Evolutionary conservation across 2,797 vertebrate genomes (phyloP).

Genomic region (Mormyrus proboscirostris): DNA sequence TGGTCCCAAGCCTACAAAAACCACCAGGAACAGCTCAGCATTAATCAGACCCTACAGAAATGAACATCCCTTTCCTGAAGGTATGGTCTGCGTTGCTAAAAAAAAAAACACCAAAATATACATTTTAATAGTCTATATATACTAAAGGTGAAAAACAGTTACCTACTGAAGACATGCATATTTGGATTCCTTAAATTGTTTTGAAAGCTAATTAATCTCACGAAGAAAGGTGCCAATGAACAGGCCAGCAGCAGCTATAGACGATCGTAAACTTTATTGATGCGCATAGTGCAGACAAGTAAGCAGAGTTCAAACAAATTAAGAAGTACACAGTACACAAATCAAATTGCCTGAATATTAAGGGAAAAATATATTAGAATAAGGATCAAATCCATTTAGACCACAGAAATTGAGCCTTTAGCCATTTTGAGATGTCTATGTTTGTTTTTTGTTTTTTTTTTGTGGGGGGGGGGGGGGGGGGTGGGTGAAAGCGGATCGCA

Average conservation of each 20-base stretch:
- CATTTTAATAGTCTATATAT: not conserved
- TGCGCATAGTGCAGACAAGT: not conserved
- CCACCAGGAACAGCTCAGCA: constrained; percentile 19
- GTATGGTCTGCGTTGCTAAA: not conserved
- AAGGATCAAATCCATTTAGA: not conserved
- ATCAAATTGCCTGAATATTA: not conserved
- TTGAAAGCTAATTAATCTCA: not conserved
- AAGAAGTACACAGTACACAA: too few species aligned
- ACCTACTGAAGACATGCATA: not conserved
- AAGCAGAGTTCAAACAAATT: not conserved
- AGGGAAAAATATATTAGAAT: not conserved
- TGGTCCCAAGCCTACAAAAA: constrained; percentile 29
- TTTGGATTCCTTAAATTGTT: not conserved
- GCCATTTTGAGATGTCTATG: not conserved
- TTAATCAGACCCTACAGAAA: not conserved
- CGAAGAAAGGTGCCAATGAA: not conserved
- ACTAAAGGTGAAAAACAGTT: not conserved
- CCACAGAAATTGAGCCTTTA: not conserved
- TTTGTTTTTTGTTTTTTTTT: not conserved
- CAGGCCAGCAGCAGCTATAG: not conserved
- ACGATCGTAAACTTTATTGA: not conserved
- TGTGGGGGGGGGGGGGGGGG: not conserved
- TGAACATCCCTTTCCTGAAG: not conserved
- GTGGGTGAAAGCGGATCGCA: too few species aligned
- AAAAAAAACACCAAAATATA: not conserved